These are phyloP conservation scores for Aleiodes leptofemur DNA, from an alignment of 2,888 invertebrate genomes.

Conservation along the genomic window DNA sequence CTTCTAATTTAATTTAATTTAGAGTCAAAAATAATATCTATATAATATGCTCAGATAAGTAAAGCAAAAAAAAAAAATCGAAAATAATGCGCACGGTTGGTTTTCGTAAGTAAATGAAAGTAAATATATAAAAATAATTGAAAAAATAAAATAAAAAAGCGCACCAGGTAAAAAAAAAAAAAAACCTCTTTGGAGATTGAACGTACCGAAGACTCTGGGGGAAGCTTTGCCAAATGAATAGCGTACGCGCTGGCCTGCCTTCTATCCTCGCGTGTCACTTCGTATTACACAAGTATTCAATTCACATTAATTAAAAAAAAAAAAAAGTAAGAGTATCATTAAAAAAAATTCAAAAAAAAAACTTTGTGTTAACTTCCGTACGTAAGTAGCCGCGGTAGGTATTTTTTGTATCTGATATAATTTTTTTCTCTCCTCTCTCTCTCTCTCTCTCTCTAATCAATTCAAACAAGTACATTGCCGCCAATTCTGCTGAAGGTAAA, in stretches of 20 bases:
- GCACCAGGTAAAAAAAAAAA: constrained; percentile 74
- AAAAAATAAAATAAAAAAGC: constrained; percentile 66
- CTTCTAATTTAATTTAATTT: constrained; percentile 6
- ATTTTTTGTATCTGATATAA: constrained; percentile 75
- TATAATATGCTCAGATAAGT: constrained; percentile 26
- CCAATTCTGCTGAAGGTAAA: not conserved
- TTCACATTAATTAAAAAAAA: constrained; percentile 66
- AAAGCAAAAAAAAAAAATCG: constrained; percentile 54
- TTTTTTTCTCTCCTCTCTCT: not conserved
- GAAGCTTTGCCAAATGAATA: constrained; percentile 72
- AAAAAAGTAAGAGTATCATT: constrained; percentile 37
- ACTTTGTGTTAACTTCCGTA: constrained; percentile 76
- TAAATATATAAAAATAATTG: constrained; percentile 43
- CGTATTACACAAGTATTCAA: constrained; percentile 67
- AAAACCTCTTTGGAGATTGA: constrained; percentile 71
- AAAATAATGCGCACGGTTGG: constrained; percentile 68
- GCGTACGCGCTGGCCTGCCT: constrained; percentile 70
- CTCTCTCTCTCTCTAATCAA: constrained; percentile 15
- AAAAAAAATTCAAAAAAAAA: constrained; percentile 66
- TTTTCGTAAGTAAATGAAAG: constrained; percentile 68
- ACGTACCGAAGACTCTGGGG: constrained; percentile 71
- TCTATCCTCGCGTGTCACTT: constrained; percentile 73
- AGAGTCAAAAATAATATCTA: constrained; percentile 31
- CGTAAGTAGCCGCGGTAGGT: constrained; percentile 81
- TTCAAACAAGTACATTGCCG: constrained; percentile 11